A percentile compares a stretch with the other conserved stretches of the same genome.
These are phyloP conservation scores for Dermolepida albohirtum DNA, from an alignment of 2,888 invertebrate species.

Conservation along the genomic window DNA sequence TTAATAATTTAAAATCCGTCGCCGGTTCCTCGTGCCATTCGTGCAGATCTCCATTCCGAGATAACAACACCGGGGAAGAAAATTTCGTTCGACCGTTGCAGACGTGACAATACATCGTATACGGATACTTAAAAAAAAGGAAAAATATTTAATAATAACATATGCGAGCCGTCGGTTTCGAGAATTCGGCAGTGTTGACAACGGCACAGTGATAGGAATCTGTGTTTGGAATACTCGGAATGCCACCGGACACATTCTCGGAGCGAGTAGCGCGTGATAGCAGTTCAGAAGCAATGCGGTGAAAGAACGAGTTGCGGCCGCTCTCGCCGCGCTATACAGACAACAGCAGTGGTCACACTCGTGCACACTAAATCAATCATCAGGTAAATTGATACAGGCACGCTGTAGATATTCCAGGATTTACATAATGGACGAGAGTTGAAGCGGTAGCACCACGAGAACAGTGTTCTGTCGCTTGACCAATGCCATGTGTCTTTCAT, in stretches of 20 bases:
- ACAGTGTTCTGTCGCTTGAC: slow-evolving; percentile 50
- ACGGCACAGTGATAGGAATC: slow-evolving; percentile 49
- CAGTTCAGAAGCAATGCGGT: slow-evolving; percentile 23
- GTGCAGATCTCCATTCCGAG: slow-evolving; percentile 32
- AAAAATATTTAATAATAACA: slow-evolving; percentile 24
- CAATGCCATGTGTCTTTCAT: slow-evolving; percentile 53
- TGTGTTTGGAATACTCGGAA: slow-evolving; percentile 52
- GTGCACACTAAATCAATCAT: slow-evolving; percentile 58
- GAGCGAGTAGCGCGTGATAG: slow-evolving; percentile 46
- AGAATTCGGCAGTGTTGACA: slow-evolving; percentile 46
- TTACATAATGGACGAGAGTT: slow-evolving; percentile 56
- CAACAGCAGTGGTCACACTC: slow-evolving; percentile 43
- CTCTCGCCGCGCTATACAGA: slow-evolving; percentile 4
- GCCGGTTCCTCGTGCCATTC: slow-evolving; percentile 30
- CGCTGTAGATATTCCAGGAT: slow-evolving; percentile 54
- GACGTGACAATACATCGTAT: slow-evolving; percentile 20
- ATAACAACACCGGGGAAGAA: slow-evolving; percentile 12
- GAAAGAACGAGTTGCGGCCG: slow-evolving; percentile 27
- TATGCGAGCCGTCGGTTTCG: slow-evolving; percentile 38
- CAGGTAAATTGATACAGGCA: slow-evolving; percentile 55
- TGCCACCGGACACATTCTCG: slow-evolving; percentile 54
- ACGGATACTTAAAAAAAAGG: background rate
- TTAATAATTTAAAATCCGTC: slow-evolving; percentile 36
- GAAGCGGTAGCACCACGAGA: slow-evolving; percentile 51
- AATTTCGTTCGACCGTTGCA: slow-evolving; percentile 2